Evolutionary conservation across 2,113 vertebrate species (phyloP).

Genomic region (Pelecanus crispus): DNA sequence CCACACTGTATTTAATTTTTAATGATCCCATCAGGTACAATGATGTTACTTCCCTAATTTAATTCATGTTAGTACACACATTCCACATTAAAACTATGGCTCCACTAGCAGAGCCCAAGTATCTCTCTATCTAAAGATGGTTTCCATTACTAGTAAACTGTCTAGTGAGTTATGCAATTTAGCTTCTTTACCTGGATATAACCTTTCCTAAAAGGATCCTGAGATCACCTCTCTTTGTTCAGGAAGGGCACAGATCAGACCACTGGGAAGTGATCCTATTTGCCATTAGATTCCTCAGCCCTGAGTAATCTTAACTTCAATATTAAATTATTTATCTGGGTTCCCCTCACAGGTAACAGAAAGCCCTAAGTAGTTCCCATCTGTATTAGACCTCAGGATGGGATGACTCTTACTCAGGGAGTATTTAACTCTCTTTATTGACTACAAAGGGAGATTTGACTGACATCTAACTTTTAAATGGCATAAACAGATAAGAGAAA

Average conservation of each 20-base stretch:
- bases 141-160: neutral
- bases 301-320: neutral
- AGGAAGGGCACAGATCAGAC: neutral
- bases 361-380: neutral
- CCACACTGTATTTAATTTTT: neutral
- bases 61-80: neutral
- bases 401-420: neutral
- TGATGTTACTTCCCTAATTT: neutral
- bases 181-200: neutral
- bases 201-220: neutral
- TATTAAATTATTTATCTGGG: neutral
- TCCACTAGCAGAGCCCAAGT: neutral
- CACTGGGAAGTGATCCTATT: neutral
- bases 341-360: neutral
- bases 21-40: neutral
- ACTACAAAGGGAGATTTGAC: neutral
- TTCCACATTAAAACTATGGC: neutral
- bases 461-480: neutral
- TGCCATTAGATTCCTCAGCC: neutral
- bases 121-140: neutral
- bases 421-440: neutral
- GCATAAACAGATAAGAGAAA: neutral
- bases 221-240: neutral
- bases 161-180: neutral
- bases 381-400: neutral